Evolutionary conservation across 2,888 invertebrate genomes (phyloP).

Genomic region (Brachyopa scutellaris): DNA sequence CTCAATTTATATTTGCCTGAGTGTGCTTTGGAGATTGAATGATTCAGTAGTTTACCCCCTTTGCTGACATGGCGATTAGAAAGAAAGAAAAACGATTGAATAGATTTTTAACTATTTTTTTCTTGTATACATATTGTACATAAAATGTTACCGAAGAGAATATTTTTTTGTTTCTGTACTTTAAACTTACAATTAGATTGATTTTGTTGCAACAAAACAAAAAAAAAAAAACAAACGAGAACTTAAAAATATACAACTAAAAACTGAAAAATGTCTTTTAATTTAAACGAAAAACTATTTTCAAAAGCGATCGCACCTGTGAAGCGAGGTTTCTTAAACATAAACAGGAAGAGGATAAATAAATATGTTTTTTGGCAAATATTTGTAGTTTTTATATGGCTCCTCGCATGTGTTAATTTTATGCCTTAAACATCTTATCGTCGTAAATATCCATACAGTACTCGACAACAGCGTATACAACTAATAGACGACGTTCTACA

Average conservation of each 20-base stretch:
- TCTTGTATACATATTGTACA: conserved; percentile 64
- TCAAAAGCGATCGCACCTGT: not conserved
- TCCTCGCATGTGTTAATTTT: not conserved
- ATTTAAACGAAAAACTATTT: not conserved
- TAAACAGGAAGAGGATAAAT: conserved; percentile 6
- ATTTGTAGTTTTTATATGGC: not conserved
- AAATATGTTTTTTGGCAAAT: conserved; percentile 25
- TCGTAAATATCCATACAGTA: conserved; percentile 87
- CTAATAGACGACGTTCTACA: conserved; percentile 88
- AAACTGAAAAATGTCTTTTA: conserved; percentile 39
- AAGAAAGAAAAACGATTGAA: conserved; percentile 35
- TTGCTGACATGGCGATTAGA: not conserved
- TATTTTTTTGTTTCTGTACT: conserved; percentile 29
- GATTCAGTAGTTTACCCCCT: not conserved
- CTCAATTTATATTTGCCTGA: conserved; percentile 41
- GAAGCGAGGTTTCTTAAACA: not conserved
- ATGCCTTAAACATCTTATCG: conserved; percentile 81
- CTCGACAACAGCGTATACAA: conserved; percentile 89
- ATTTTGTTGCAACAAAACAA: conserved; percentile 42
- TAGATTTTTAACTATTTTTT: conserved; percentile 19
- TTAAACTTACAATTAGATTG: conserved; percentile 33
- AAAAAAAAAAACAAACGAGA: conserved; percentile 4
- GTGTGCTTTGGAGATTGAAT: not conserved
- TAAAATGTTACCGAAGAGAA: conserved; percentile 62
- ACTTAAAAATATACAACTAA: conserved; percentile 50